These are phyloP conservation scores for Phortica okadai DNA, from an alignment of 2,888 invertebrate species.

Conservation along the genomic window DNA sequence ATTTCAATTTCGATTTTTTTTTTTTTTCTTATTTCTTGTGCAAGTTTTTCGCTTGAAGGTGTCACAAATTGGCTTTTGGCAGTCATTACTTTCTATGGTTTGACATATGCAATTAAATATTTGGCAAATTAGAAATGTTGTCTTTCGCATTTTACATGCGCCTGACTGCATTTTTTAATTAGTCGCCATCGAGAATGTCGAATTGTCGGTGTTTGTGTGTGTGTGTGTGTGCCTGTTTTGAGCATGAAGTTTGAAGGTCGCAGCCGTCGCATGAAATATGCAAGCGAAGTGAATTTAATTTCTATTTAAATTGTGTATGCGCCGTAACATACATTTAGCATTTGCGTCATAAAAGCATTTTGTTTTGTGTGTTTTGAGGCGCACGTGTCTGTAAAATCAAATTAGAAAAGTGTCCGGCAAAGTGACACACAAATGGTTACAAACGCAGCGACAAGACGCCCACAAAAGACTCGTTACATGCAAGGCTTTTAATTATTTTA, in stretches of 20 bases:
- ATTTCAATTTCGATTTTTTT: neutral
- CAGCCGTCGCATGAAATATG: neutral
- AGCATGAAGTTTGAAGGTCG: conserved; percentile 2
- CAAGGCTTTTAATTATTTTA: conserved; percentile 16
- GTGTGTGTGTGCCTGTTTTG: neutral
- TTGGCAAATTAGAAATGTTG: conserved; percentile 6
- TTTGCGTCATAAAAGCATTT: conserved; percentile 14
- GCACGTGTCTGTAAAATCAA: neutral
- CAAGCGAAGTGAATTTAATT: neutral
- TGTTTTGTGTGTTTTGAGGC: neutral
- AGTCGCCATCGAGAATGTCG: neutral
- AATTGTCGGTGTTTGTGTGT: neutral
- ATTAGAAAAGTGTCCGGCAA: conserved; percentile 14
- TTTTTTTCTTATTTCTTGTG: neutral
- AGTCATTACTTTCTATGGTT: neutral
- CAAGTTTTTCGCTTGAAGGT: neutral
- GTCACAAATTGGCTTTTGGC: neutral
- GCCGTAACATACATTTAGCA: neutral
- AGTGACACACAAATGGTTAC: neutral
- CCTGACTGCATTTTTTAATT: neutral
- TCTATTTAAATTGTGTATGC: neutral
- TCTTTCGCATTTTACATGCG: conserved; percentile 1
- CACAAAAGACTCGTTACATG: neutral
- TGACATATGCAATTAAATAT: conserved; percentile 11
- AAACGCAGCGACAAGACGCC: neutral